Evolutionary conservation across 2,888 invertebrate species (phyloP).

Genomic region (Tethea ocularis): DNA sequence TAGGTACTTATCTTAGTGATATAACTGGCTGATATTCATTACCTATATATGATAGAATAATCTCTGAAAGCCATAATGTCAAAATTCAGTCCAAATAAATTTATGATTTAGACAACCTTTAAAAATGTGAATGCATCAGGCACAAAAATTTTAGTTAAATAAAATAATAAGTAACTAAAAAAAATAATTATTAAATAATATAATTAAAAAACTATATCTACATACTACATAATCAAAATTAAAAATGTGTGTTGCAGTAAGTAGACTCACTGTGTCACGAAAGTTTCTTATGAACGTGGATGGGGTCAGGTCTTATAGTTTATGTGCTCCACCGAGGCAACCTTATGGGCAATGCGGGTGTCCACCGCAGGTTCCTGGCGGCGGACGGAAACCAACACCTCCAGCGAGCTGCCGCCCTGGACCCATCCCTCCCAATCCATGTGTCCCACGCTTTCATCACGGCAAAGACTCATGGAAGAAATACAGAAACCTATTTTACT

Average conservation of each 20-base stretch:
- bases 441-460: slow-evolving; percentile 54
- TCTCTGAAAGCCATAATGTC: not conserved
- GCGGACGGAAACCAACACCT: slow-evolving; percentile 48
- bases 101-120: not conserved
- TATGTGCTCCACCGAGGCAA: slow-evolving; percentile 53
- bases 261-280: not conserved
- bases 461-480: slow-evolving; percentile 59
- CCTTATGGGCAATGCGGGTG: slow-evolving; percentile 49
- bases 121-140: not conserved
- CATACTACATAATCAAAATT: not conserved
- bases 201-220: not conserved
- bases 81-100: not conserved
- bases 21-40: not conserved
- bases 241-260: not conserved
- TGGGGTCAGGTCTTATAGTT: slow-evolving; percentile 36
- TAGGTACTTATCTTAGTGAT: not conserved
- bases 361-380: slow-evolving; percentile 41
- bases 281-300: not conserved
- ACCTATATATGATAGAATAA: not conserved
- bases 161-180: no score
- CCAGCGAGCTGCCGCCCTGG: slow-evolving; percentile 50
- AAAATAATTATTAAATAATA: not conserved
- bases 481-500: slow-evolving; percentile 55
- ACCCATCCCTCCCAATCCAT: slow-evolving; percentile 56
- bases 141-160: not conserved